Conservation (phyloP, 2,113 vertebrate genomes). For the Galeopterus variegatus region DNA sequence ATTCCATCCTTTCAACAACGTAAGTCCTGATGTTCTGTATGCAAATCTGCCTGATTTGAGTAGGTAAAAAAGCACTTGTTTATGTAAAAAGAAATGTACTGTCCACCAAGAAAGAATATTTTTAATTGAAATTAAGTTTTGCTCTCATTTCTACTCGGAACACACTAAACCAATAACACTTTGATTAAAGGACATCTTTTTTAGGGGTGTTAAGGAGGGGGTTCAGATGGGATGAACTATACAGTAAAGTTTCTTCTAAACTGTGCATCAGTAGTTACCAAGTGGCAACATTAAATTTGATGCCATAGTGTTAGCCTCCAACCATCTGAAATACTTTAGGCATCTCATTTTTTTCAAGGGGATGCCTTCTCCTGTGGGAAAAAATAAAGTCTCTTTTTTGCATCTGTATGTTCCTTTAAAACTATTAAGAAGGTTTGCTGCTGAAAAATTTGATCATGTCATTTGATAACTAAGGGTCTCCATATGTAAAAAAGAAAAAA, state of each 20-base stretch:
- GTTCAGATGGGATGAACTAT: background rate
- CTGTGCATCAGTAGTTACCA: background rate
- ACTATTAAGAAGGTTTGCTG: constrained; percentile 32
- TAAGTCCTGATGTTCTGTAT: background rate
- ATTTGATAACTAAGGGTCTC: background rate
- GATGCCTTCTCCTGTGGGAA: background rate
- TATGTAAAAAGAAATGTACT: background rate
- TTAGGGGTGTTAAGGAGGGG: background rate
- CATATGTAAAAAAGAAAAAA: background rate
- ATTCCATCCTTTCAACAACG: constrained; percentile 13
- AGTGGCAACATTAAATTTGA: constrained; percentile 30
- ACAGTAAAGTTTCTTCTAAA: background rate
- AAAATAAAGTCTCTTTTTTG: background rate
- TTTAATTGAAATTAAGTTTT: constrained; percentile 39
- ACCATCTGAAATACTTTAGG: constrained; percentile 4
- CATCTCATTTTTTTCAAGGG: background rate
- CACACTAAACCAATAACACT: constrained; percentile 28
- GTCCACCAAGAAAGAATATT: background rate
- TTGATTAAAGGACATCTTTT: constrained; percentile 9
- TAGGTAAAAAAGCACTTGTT: background rate
- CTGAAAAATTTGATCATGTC: constrained; percentile 45
- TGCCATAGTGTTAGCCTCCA: background rate
- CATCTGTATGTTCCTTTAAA: constrained; percentile 7
- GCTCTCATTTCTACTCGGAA: constrained; percentile 42
- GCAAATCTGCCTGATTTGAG: background rate